phyloP scores from a whole-genome alignment of 2,888 invertebrate species.

The Hanleya hanleyi region DNA sequence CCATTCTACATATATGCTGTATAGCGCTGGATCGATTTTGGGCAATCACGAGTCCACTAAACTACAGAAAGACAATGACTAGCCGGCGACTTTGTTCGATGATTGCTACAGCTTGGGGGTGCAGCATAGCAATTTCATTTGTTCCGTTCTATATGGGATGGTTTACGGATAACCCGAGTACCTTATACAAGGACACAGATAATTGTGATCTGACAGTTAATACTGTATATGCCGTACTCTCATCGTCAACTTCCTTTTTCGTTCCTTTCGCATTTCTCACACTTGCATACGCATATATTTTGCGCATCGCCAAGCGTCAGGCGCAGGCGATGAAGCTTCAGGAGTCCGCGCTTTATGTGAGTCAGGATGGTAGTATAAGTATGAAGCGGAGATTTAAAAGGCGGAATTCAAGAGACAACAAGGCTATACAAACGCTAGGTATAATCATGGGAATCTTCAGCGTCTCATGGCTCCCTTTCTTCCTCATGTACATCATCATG shows the following conservation, averaged over 20 bases:
- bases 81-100: constrained; percentile 47
- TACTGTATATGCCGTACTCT: constrained; percentile 64
- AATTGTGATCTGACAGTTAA: constrained; percentile 57
- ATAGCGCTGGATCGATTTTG: constrained; percentile 66
- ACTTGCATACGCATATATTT: constrained; percentile 62
- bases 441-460: constrained; percentile 50
- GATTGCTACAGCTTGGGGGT: constrained; percentile 60
- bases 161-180: constrained; percentile 74
- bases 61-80: constrained; percentile 60
- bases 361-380: neutral
- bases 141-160: constrained; percentile 69
- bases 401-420: constrained; percentile 36
- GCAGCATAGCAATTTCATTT: constrained; percentile 66
- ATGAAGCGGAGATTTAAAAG: neutral
- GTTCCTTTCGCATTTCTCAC: constrained; percentile 66
- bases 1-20: constrained; percentile 67
- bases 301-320: constrained; percentile 62
- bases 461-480: constrained; percentile 52
- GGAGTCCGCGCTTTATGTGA: constrained; percentile 44
- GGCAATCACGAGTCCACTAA: constrained; percentile 66
- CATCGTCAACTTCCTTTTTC: constrained; percentile 67
- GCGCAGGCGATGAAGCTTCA: constrained; percentile 56
- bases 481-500: constrained; percentile 47
- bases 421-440: constrained; percentile 50
- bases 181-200: constrained; percentile 25